Evolutionary conservation across 2,888 invertebrate species (phyloP).

Genomic region (Lumbricus terrestris): DNA sequence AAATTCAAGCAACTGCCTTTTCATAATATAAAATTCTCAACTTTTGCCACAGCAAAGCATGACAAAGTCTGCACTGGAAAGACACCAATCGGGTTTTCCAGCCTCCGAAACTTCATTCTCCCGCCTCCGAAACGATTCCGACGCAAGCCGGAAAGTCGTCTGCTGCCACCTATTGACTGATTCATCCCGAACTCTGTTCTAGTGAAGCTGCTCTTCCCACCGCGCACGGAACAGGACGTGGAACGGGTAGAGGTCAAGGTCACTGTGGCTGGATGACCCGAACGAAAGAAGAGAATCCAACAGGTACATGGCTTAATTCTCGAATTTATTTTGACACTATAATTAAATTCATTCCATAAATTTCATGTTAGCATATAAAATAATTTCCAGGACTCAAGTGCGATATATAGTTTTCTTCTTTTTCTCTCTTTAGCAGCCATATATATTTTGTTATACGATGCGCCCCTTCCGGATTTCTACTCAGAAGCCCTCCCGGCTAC

Average conservation of each 20-base stretch:
- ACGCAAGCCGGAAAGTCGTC: not conserved
- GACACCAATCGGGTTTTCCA: conserved; percentile 50
- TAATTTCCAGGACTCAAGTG: too few relatives aligned
- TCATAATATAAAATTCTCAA: not conserved
- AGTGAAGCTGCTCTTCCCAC: conserved; percentile 48
- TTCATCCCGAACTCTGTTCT: conserved; percentile 57
- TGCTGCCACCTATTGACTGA: conserved; percentile 42
- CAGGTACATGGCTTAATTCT: not conserved
- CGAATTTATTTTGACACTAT: not conserved
- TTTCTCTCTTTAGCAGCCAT: too few relatives aligned
- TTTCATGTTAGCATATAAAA: too few relatives aligned
- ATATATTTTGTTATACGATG: too few relatives aligned
- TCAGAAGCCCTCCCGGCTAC: too few relatives aligned
- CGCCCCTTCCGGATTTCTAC: too few relatives aligned
- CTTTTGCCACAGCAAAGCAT: not conserved
- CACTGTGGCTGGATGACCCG: not conserved
- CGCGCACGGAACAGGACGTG: not conserved
- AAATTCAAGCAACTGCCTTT: too few relatives aligned
- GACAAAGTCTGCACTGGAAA: conserved; percentile 36
- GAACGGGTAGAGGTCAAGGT: conserved; percentile 15
- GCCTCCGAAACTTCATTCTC: too few relatives aligned
- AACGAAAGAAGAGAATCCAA: not conserved
- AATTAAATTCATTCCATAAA: too few relatives aligned
- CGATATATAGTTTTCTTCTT: too few relatives aligned
- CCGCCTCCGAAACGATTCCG: conserved; percentile 37